Conservation (phyloP, 1,140 invertebrate genomes). For the Brachionus sp. region DNA sequence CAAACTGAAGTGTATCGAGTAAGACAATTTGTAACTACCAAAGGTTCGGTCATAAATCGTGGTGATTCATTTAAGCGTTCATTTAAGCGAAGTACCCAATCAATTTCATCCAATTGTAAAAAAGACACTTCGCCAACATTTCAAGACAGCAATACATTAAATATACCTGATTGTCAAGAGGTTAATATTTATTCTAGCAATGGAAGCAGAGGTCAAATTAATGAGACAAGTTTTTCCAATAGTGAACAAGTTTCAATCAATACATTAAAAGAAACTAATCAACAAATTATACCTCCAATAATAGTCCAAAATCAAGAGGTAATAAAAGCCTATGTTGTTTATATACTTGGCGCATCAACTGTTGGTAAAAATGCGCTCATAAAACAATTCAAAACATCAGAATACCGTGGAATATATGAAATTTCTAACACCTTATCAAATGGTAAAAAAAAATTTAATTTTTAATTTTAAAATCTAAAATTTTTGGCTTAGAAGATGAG, state of each 20-base stretch:
- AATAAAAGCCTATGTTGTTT: slow-evolving; percentile 23
- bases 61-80: slow-evolving; percentile 45
- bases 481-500: slow-evolving; percentile 24
- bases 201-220: neutral
- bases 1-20: slow-evolving; percentile 22
- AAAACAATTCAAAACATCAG: slow-evolving; percentile 45
- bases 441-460: neutral
- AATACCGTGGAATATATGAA: slow-evolving; percentile 45
- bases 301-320: neutral
- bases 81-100: slow-evolving; percentile 43
- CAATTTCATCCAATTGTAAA: slow-evolving; percentile 34
- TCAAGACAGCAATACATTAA: neutral
- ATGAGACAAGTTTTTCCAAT: slow-evolving; percentile 16
- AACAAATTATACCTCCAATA: neutral
- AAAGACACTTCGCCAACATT: neutral
- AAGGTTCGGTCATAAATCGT: slow-evolving; percentile 28
- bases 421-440: neutral
- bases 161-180: slow-evolving; percentile 6
- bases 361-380: slow-evolving; percentile 40
- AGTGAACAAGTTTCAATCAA: neutral
- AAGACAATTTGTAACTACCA: slow-evolving; percentile 38
- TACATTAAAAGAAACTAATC: neutral
- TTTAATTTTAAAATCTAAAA: neutral
- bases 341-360: slow-evolving; percentile 17
- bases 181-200: neutral